Base-by-base conservation (phyloP, 1,140 invertebrate species). In the Drosophila arawakana region DNA sequence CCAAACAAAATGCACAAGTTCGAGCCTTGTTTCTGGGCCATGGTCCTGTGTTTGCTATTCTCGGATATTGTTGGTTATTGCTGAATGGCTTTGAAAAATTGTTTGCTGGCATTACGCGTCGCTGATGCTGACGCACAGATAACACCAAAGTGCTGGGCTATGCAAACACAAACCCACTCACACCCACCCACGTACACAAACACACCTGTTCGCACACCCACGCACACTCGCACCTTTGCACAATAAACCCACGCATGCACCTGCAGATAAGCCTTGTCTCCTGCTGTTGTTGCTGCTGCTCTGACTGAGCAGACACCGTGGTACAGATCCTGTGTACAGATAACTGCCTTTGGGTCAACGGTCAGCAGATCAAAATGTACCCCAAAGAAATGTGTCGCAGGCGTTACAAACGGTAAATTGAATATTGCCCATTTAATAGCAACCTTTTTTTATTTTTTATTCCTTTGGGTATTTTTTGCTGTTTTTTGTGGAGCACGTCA, bases 61-160 rank as follows among this genome's bases (percentile, higher is more conserved):
- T 54, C 47, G 47, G 78, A 65, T 74, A 80, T 67, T 72, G 78
- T 73, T 66, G 61, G 67, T 80, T 83, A 89, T 89, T 83, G 84
- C 70, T 78, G 84, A 58, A 76, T 70, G 67, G 77, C 49, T 73
- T 62, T 83, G 80, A 78, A 80, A 83, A 88, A 71, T 30, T 30
- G 25, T 30, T 30, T 89, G 70, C 77, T 67, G 61, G 69, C 78
- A 78, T 84, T 89, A 78, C 85, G 84, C 84, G 78, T 66, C 58
- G 52, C 54, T 65, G 84, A 89, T 89, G 84, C 82, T 88, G 71
- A 81, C 78, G 78, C 75, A 58, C 74, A 89, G 84, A 89, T 89
- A 89, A 83, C 77, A 89, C 77, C 72, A 78, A 83, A 83, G 69
- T 74, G 76, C 63, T 47, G 72, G 69, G 55, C 57, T 68, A 60